Evolutionary conservation across 1,140 invertebrate genomes (phyloP), one percentile per base, ranked within the genome.

Genomic region (Macrobrachium rosenbergii): DNA sequence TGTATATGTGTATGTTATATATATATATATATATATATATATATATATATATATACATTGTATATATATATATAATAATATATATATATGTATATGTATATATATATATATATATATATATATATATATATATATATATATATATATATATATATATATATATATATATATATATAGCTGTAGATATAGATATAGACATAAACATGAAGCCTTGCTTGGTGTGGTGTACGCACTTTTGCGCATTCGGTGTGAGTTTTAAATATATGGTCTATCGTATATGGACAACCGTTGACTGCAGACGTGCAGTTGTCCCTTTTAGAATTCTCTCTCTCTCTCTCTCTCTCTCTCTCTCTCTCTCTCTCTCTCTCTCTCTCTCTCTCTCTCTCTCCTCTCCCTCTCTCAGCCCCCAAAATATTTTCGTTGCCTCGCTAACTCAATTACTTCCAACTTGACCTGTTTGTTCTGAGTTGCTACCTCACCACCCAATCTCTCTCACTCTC

Each of bases 401-500:
- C 75, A 60, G 63, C 73, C 75, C 83, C 75, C 83, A 77, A 84
- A 84, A 84, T 84, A 84, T 84, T 84, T 84, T 84, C 59, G 62
- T 75, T 77, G 73, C 77, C 83, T 19, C 62, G 62, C 23, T 84
- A 84, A 84, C 83, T 37, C 75, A 84, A 78, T 84, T 78, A 84
- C 75, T 45, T 78, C 77, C 83, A 84, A 84, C 83, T 84, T 84
- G 83, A 84, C 83, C 83, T 84, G 83, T 84, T 84, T 84, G 83
- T 62, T 78, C 75, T 45, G 83, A 84, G 73, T 84, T 37, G 83
- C 75, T 84, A 67, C 75, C 83, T 77, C 75, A 75, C 59, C 75
- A n/a, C 73, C 72, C 83, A 84, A 84, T 84, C 83, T 84, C 83
- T 62, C 75, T 62, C 75, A n/a, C 23, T 37, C 43, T 52, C 73